Evolutionary conservation across 2,888 invertebrate genomes (phyloP), one percentile per base, ranked within the genome.

Genomic region (Aproaerema taeniolella): DNA sequence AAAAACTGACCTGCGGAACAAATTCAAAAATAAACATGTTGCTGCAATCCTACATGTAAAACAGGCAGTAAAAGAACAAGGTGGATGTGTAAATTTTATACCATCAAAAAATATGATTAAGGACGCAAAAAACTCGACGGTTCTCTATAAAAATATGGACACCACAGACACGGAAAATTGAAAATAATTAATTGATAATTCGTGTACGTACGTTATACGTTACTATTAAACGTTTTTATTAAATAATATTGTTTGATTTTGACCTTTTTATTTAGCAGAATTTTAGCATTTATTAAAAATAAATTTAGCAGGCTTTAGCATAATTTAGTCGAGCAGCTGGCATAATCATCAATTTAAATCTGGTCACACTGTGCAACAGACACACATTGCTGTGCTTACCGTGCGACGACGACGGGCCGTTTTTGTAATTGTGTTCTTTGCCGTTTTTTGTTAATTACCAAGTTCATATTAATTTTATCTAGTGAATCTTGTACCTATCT

Each of bases 21-120:
- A 14, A 31, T 38, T 30, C 14, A 30, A 31, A 31, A 38, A 38
- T 31, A 17, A 38, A 31, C 31, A 38, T n/a, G 38, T 38, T 31
- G 11, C 38, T 31, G 38, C 38, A 16, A 38, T 38, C 9, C 24
- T 38, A 11, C 30, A 30, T 12, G 31, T 38, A 9, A 38, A 38
- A 31, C 31, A 38, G 20, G 31, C 31, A 9, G 31, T 38, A 11
- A 38, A 31, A 31, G 30, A 37, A 11, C 30, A 37, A n/a, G 29
- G 25, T 29, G 37, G 31, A 12, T 38, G 38, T 20, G 30, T 38
- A 20, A 16, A 30, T 31, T 38, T 38, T 11, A 17, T 2, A 14
- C 38, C 31, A 20, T 20, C 20, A 6, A 20, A 20, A 20, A 8
- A 20, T 6, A 20, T 20, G 20, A 20, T 20, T 6, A 20, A 20